Percentiles rank a stretch among this genome's conserved stretches.
Conservation (phyloP, 2,113 vertebrate genomes). For the Amphilophus citrinellus region DNA sequence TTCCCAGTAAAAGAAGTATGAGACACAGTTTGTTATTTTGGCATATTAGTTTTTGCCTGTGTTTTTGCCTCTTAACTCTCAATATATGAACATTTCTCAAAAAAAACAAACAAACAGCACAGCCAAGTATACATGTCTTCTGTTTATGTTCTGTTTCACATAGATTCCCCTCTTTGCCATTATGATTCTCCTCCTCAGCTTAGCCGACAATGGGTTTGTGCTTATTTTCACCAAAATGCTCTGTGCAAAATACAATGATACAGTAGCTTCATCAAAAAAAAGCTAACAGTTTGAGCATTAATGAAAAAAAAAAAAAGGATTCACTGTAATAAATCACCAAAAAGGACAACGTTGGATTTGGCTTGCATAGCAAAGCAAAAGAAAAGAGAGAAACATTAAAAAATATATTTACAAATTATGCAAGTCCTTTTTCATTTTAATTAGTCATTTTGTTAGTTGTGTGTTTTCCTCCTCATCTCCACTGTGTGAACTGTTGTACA, state of each 20-base stretch:
- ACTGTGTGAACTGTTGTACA: conserved; percentile 71
- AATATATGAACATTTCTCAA: conserved; percentile 53
- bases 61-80: conserved; percentile 34
- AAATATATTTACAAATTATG: conserved; percentile 83
- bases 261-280: conserved; percentile 75
- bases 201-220: conserved; percentile 80
- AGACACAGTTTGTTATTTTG: conserved; percentile 52
- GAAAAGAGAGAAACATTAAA: conserved; percentile 65
- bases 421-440: conserved; percentile 75
- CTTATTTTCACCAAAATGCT: conserved; percentile 82
- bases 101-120: conserved; percentile 38
- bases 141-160: conserved; percentile 59
- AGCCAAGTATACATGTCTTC: conserved; percentile 60
- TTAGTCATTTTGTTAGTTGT: conserved; percentile 60
- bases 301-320: conserved; percentile 70
- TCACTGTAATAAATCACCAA: conserved; percentile 79
- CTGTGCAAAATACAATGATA: conserved; percentile 85
- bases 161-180: conserved; percentile 68
- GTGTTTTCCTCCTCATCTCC: conserved; percentile 67
- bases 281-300: conserved; percentile 76
- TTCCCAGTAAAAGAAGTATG: conserved; percentile 44
- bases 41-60: conserved; percentile 50
- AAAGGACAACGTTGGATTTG: conserved; percentile 74
- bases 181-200: conserved; percentile 73
- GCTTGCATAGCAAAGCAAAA: conserved; percentile 86